Base-by-base conservation (phyloP, 1,140 invertebrate species). In the Leptonema lineaticorne region DNA sequence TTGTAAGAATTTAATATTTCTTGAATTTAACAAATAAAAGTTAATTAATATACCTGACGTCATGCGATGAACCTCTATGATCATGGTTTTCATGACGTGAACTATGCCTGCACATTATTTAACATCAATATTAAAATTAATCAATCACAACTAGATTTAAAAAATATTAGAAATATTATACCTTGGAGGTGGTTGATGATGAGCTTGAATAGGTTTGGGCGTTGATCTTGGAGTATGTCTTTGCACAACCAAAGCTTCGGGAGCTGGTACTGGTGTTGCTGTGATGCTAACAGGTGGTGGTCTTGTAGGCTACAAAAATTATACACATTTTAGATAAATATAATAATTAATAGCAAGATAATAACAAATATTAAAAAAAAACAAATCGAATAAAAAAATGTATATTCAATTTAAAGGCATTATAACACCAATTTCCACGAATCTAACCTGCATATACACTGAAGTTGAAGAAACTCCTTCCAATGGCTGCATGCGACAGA, bases 191-290 rank as follows among this genome's bases (percentile, higher is more conserved):
- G 68, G 68, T 45, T 73, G 71, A 50, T 73, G 71, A 50, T 69
- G 67, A 14, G 84, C 79, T 62, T 78, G 81, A 22, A 79, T 76
- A 26, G 85, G 81, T 67, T 84, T 81, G n/a, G 82, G 74, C 33
- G 84, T 83, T 48, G 82, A 85, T 56, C 82, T 81, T 63, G 83
- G 77, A 76, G 85, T 85, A 67, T 73, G 71, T 33, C 71, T 58
- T 2, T 85, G 84, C 69, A 83, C 78, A 27, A 83, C 76, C 71
- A 81, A 78, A 14, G 82, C 77, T 72, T 82, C 79, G 0, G 78
- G 75, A 18, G 77, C 75, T 6, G 77, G 74, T 1, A 78, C 78
- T n/a, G 79, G 78, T 2, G 78, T 78, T n/a, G 79, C 78, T 14
- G 79, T 65, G 50, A 73, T 29, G 29, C 68, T 69, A 33, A 56